A percentile compares a stretch with the other conserved stretches of the same genome.
Conservation (phyloP, 1,140 invertebrate genomes). For the Ephestia elutella region DNA sequence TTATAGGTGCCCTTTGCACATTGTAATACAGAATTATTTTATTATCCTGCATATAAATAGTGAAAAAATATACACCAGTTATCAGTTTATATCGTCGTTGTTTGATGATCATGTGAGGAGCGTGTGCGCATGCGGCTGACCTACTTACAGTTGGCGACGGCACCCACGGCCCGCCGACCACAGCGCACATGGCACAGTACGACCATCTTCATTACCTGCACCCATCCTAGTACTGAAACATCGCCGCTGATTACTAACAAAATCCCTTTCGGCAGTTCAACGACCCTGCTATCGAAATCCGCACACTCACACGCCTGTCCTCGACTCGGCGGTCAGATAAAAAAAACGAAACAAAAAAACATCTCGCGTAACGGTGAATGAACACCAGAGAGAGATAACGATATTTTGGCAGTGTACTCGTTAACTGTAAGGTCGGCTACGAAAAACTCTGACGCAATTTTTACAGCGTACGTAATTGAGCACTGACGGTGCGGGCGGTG, state of each 20-base stretch:
- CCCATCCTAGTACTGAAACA: conserved; percentile 56
- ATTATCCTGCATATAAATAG: not conserved
- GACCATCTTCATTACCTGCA: conserved; percentile 36
- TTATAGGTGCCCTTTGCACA: no score
- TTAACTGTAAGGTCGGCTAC: conserved; percentile 61
- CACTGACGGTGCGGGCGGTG: conserved; percentile 50
- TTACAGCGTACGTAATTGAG: conserved; percentile 71
- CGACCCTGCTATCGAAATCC: conserved; percentile 71
- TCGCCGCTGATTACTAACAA: conserved; percentile 53
- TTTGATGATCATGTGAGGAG: conserved; percentile 21
- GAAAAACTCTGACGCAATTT: conserved; percentile 74
- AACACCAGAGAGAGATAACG: conserved; percentile 68
- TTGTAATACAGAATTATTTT: no score
- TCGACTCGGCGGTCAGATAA: conserved; percentile 56
- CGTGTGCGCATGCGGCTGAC: conserved; percentile 62
- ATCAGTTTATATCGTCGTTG: not conserved
- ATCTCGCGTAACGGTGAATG: conserved; percentile 53
- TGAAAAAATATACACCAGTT: not conserved
- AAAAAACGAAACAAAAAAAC: conserved; percentile 67
- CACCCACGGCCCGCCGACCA: conserved; percentile 38
- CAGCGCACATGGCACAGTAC: conserved; percentile 31
- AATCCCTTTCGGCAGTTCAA: conserved; percentile 68
- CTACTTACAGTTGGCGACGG: conserved; percentile 50
- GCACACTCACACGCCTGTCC: conserved; percentile 68
- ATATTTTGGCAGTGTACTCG: conserved; percentile 64